Evolutionary conservation across 2,888 invertebrate genomes (phyloP).

Genomic region (Drosophila helvetica): DNA sequence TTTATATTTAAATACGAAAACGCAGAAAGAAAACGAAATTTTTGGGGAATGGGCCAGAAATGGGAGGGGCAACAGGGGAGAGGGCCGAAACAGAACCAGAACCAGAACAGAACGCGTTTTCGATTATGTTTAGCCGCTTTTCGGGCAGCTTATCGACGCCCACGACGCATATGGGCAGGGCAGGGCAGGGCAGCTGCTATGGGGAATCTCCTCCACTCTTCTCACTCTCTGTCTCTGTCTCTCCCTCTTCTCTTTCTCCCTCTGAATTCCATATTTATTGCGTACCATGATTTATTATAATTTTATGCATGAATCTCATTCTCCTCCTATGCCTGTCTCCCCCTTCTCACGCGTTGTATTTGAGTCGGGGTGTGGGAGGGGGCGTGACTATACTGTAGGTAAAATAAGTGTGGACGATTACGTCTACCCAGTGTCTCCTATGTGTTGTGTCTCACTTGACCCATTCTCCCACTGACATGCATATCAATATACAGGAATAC

Average conservation of each 20-base stretch:
- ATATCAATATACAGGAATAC: neutral
- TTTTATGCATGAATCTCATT: slow-evolving; percentile 74
- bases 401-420: slow-evolving; percentile 35
- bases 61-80: no score
- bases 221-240: neutral
- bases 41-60: slow-evolving; percentile 1
- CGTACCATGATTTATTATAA: slow-evolving; percentile 75
- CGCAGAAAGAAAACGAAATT: slow-evolving; percentile 35
- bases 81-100: neutral
- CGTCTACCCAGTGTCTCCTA: slow-evolving; percentile 16
- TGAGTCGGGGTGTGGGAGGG: slow-evolving; percentile 23
- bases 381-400: slow-evolving; percentile 34
- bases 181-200: neutral
- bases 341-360: neutral
- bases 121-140: slow-evolving; percentile 76
- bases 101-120: slow-evolving; percentile 66
- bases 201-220: no score
- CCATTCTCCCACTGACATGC: neutral
- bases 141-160: slow-evolving; percentile 73
- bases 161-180: slow-evolving; percentile 52
- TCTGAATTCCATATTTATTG: slow-evolving; percentile 69
- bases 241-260: slow-evolving; percentile 6
- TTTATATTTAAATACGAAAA: slow-evolving; percentile 73
- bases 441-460: slow-evolving; percentile 29
- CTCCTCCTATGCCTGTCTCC: slow-evolving; percentile 14